Base-by-base conservation (phyloP, 35 echinoderm and acorn worm species). In the Stichopus chloronotus region DNA sequence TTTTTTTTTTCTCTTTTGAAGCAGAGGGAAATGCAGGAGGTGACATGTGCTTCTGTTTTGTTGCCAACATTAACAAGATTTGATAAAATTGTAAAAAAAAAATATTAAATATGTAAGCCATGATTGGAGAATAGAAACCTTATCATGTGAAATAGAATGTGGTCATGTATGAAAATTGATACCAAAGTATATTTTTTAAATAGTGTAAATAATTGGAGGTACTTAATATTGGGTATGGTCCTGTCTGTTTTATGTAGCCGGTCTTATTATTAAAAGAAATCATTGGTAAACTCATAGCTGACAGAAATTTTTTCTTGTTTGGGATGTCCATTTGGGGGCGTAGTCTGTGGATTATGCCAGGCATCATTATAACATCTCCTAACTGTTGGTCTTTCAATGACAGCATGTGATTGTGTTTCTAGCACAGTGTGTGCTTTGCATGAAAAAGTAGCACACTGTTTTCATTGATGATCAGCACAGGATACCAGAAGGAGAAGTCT, bases 151-250 rank as follows among this genome's bases (percentile, higher is more conserved):
- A 65, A 65, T 14, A 65, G 9, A 11, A 14, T 65, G 11, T 65
- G 61, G 9, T 65, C 19, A 65, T 65, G 61, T 65, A 65, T 14
- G 55, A 83, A 83, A 16, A 55, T 83, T 54, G 80, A 83, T 53
- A 83, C 80, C 80, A 83, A 83, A 83, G 80, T 83, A 83, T 83
- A 83, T 83, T 83, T 83, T 83, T 43, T 65, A 52, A 55, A 83
- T 83, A 53, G 16, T 83, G 80, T 83, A 83, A 52, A 83, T 83
- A 83, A 43, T 10, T 83, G 43, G 55, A 43, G 14, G 80, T 83
- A 83, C 80, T 83, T 83, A 81, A 81, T 81, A 43, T 9, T 5
- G 19, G 19, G 11, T 5, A 14, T 14, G 61, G 11, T 14, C 19
- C 19, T 65, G 61, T 65, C 61, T 65, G 61, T 65, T 10, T 65